Evolutionary conservation across 2,113 vertebrate species (phyloP).

Genomic region (Scomber colias): DNA sequence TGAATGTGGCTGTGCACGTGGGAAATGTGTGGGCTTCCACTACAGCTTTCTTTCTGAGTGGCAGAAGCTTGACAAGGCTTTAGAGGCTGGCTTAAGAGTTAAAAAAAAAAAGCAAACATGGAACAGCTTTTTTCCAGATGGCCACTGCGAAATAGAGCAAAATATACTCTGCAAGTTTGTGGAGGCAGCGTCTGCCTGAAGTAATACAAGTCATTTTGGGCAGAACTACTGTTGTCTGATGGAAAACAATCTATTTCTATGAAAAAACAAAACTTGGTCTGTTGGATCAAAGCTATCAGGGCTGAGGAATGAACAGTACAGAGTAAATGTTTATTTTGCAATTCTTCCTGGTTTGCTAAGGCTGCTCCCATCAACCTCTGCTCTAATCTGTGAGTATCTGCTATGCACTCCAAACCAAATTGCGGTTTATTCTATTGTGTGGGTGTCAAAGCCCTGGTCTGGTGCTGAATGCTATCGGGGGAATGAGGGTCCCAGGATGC

Average conservation of each 20-base stretch:
- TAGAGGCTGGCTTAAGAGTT: slow-evolving; percentile 61
- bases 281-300: slow-evolving; percentile 63
- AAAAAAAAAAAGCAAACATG: slow-evolving; percentile 50
- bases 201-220: slow-evolving; percentile 56
- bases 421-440: slow-evolving; percentile 82
- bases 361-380: slow-evolving; percentile 71
- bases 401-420: slow-evolving; percentile 79
- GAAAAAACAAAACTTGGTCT: slow-evolving; percentile 38
- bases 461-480: slow-evolving; percentile 74
- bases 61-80: slow-evolving; percentile 68
- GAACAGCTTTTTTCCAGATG: slow-evolving; percentile 74
- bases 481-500: slow-evolving; percentile 78
- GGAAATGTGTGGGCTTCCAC: slow-evolving; percentile 65
- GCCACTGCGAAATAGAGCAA: slow-evolving; percentile 48
- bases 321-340: slow-evolving; percentile 78
- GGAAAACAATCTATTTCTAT: slow-evolving; percentile 38
- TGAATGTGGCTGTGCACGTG: slow-evolving; percentile 63
- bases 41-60: slow-evolving; percentile 59
- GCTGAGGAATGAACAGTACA: slow-evolving; percentile 57
- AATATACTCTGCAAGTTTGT: slow-evolving; percentile 46
- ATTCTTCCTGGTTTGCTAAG: slow-evolving; percentile 70
- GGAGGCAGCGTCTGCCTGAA: slow-evolving; percentile 32
- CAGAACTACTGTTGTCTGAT: slow-evolving; percentile 50
- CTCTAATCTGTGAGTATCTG: slow-evolving; percentile 80
- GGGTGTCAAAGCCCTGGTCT: slow-evolving; percentile 66